Base-by-base conservation (phyloP, 92 coral and sea anemone genomes). In the Paragorgia papillata region DNA sequence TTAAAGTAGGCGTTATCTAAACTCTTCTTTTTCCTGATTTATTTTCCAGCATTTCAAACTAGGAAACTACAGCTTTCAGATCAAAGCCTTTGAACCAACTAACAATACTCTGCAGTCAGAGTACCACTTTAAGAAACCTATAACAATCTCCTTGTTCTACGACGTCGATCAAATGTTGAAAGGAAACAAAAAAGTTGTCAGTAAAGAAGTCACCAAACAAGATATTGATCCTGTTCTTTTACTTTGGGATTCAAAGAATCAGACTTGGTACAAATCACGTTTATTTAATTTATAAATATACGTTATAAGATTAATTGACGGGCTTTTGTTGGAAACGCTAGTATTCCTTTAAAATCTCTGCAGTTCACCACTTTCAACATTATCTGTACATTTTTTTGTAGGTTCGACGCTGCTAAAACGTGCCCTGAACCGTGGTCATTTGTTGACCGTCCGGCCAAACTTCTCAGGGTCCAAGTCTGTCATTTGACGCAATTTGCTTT, bases 401-500 rank as follows among this genome's bases (percentile, higher is more conserved):
- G 98, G 98, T 84, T 86, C 32, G 92, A 94, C 67, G 98, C 98
- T 1, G 74, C 98, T 28, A 77, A 84, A 27, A 88, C 98, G 2
- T 94, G 98, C 31, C 90, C 93, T 8, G 88, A 84, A 51, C 97
- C 98, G 0, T 94, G 97, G 97, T 86, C 87, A 39, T 82, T 70
- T 85, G 90, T 94, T 83, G 91, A 94, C 73, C 83, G 82, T 44
- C 69, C 92, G 9, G 88, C 91, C 66, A 94, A 90, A 66, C 51
- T 94, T 73, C 89, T 94, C 51, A 94, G 92, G 9, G 97, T 94
- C 12, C 53, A 85, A 12, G 88, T 94, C 21, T 94, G 98, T 83
- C 98, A 94, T 73, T 59, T 94, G 83, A 94, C 98, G 14, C 98
- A 94, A 89, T 94, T 94, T 25, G 90, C 98, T 0, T 88, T 94